Conservation (phyloP, 2,888 invertebrate genomes). For the Drosophila merina region DNA sequence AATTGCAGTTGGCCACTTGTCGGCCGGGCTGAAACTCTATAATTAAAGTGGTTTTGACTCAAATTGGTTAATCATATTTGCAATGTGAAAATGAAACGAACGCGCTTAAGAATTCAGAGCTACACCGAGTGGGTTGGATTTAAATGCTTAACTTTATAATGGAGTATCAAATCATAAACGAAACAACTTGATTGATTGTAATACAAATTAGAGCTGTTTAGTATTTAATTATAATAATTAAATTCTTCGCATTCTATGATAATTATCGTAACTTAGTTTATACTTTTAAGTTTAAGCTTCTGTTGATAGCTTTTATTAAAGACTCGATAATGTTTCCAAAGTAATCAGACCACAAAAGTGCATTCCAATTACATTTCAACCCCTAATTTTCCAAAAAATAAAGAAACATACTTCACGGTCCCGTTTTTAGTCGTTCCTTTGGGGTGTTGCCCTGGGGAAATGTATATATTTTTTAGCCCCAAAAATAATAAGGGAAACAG, state of each 20-base stretch:
- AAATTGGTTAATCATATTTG: slow-evolving; percentile 77
- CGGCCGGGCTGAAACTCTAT: slow-evolving; percentile 45
- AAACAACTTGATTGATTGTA: slow-evolving; percentile 1
- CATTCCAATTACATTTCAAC: slow-evolving; percentile 9
- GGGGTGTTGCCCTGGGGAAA: slow-evolving; percentile 15
- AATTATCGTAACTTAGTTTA: neutral
- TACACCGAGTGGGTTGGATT: slow-evolving; percentile 33
- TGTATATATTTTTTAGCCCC: slow-evolving; percentile 14
- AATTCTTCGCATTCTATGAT: neutral
- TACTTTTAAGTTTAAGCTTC: neutral
- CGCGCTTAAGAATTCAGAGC: slow-evolving; percentile 32
- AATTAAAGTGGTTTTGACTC: slow-evolving; percentile 79
- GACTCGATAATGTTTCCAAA: slow-evolving; percentile 7
- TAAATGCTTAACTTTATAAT: slow-evolving; percentile 42
- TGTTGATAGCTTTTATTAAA: neutral
- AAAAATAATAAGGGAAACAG: slow-evolving; percentile 6
- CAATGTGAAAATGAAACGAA: slow-evolving; percentile 57
- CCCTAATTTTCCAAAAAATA: slow-evolving; percentile 21
- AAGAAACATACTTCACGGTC: neutral
- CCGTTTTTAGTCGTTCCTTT: slow-evolving; percentile 18
- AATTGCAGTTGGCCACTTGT: slow-evolving; percentile 38
- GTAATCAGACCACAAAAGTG: slow-evolving; percentile 6
- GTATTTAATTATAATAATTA: neutral
- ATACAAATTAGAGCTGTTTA: neutral
- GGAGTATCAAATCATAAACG: slow-evolving; percentile 1